Conservation (phyloP, 2,113 vertebrate genomes). For the Pelecanus crispus region DNA sequence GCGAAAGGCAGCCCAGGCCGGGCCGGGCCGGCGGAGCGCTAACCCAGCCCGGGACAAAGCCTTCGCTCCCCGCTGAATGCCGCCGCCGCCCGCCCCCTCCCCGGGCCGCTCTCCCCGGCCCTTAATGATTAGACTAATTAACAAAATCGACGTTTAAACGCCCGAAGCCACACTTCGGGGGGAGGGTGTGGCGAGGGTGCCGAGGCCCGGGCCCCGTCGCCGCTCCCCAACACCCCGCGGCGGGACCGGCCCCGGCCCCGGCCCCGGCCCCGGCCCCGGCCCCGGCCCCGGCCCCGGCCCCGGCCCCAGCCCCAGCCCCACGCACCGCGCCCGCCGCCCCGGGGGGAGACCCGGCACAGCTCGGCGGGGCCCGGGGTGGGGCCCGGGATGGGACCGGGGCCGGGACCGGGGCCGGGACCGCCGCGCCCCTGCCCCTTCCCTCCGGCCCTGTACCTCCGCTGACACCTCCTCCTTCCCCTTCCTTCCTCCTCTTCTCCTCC, state of each 20-base stretch:
- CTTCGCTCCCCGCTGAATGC: background rate
- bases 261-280: too few species aligned
- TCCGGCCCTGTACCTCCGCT: background rate
- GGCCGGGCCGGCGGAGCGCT: background rate
- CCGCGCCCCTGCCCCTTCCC: background rate
- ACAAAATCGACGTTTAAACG: background rate
- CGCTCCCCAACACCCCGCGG: background rate
- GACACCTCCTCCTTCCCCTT: too few species aligned
- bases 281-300: background rate
- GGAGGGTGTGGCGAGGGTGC: too few species aligned
- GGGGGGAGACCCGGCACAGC: background rate
- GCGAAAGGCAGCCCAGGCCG: background rate
- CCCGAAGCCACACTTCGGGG: background rate
- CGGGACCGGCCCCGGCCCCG: background rate
- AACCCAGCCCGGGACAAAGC: background rate
- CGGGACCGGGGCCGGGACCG: background rate
- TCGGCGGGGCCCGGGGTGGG: background rate
- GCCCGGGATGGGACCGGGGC: background rate
- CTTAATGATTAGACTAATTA: slow-evolving; percentile 14
- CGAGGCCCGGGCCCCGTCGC: background rate
- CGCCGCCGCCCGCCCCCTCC: background rate
- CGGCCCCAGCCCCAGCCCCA: too few species aligned
- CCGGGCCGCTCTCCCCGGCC: background rate
- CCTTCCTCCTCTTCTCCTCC: too few species aligned
- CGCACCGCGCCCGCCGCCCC: background rate